Evolutionary conservation across 2,113 vertebrate species (phyloP).

Genomic region (Halcyon senegalensis): DNA sequence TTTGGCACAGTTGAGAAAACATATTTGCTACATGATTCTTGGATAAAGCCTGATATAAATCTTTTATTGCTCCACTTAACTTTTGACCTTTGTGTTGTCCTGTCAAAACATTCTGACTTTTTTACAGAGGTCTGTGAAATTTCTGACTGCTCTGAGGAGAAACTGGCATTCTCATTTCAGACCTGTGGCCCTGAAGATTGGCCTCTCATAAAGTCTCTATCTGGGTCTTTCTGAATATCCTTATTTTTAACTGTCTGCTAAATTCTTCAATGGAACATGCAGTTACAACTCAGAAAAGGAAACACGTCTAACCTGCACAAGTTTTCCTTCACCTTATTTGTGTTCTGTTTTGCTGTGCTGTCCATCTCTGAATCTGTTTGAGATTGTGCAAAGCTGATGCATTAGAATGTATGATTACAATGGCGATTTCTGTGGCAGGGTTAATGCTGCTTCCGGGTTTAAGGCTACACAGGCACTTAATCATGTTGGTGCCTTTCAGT

Average conservation of each 20-base stretch:
- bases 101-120: neutral
- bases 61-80: neutral
- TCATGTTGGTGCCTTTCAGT: neutral
- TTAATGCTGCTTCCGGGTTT: neutral
- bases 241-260: neutral
- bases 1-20: neutral
- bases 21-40: neutral
- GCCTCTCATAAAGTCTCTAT: rapidly evolving
- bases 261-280: neutral
- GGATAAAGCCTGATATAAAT: neutral
- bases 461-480: neutral
- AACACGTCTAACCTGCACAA: rapidly evolving
- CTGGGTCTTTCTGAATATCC: neutral
- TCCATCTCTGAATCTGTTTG: rapidly evolving
- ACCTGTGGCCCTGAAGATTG: neutral
- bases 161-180: neutral
- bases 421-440: neutral
- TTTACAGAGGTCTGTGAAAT: neutral
- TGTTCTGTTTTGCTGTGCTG: rapidly evolving
- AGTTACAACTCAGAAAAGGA: neutral
- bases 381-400: neutral
- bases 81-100: neutral
- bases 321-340: neutral
- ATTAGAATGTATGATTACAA: neutral
- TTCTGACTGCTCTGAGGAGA: neutral